These are phyloP conservation scores for Diarsia rubi DNA, from an alignment of 2,888 invertebrate species.

Conservation along the genomic window DNA sequence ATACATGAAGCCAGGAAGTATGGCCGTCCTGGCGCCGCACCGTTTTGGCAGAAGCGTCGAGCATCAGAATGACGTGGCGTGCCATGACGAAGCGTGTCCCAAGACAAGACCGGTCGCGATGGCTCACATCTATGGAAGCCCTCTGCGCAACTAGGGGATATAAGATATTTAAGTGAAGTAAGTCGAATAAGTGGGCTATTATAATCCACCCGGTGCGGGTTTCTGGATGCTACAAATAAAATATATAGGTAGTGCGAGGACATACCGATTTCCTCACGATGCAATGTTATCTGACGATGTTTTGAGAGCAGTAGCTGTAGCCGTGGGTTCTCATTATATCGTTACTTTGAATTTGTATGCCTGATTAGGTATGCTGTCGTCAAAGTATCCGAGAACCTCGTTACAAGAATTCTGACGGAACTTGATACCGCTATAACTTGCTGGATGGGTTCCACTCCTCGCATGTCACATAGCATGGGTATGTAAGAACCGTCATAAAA, in stretches of 20 bases:
- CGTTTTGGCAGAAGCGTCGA: too few relatives aligned
- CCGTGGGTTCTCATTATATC: conserved; percentile 3
- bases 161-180: too few relatives aligned
- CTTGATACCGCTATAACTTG: background rate
- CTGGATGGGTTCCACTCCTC: background rate
- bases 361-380: background rate
- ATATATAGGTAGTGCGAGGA: background rate
- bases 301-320: background rate
- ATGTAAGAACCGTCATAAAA: background rate
- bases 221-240: too few relatives aligned
- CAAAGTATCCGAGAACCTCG: background rate
- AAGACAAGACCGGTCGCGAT: too few relatives aligned
- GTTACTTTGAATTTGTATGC: background rate
- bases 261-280: background rate
- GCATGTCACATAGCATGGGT: background rate
- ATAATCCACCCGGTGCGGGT: too few relatives aligned
- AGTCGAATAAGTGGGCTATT: too few relatives aligned
- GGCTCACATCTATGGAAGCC: too few relatives aligned
- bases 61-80: too few relatives aligned
- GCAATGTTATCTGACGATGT: background rate
- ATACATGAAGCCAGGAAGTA: too few relatives aligned
- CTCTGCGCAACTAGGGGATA: too few relatives aligned
- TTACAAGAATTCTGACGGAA: background rate
- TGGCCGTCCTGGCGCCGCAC: too few relatives aligned
- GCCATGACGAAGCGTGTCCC: too few relatives aligned